Evolutionary conservation across 2,888 invertebrate genomes (phyloP).

Genomic region (Dicranocentrus wangi): DNA sequence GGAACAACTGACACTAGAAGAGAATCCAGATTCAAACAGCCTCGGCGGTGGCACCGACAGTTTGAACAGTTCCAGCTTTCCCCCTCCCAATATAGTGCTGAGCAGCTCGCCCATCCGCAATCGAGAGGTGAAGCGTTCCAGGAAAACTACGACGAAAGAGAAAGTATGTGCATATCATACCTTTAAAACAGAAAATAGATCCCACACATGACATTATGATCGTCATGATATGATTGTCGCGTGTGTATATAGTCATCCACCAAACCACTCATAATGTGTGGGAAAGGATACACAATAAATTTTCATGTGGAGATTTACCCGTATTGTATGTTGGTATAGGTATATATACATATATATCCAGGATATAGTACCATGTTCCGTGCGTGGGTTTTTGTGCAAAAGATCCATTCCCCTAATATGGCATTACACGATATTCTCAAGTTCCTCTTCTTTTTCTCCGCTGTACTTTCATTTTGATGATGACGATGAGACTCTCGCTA

Average conservation of each 20-base stretch:
- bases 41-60: slow-evolving; percentile 60
- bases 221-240: background rate
- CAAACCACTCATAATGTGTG: too few relatives aligned
- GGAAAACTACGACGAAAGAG: slow-evolving; percentile 68
- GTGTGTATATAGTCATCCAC: too few relatives aligned
- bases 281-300: too few relatives aligned
- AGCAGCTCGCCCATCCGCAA: slow-evolving; percentile 66
- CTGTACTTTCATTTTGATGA: background rate
- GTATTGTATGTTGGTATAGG: too few relatives aligned
- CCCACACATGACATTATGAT: background rate
- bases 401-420: background rate
- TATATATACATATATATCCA: too few relatives aligned
- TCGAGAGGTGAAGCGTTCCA: slow-evolving; percentile 65
- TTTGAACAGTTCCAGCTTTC: slow-evolving; percentile 66
- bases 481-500: slow-evolving; percentile 39
- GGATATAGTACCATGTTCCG: too few relatives aligned
- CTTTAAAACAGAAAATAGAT: background rate
- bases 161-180: slow-evolving; percentile 55
- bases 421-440: background rate
- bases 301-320: too few relatives aligned
- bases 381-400: too few relatives aligned
- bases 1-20: slow-evolving; percentile 72
- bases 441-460: background rate
- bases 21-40: slow-evolving; percentile 63
- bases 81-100: slow-evolving; percentile 67